Evolutionary conservation across 2,113 vertebrate genomes (phyloP).

Genomic region (Anoura caudifer): DNA sequence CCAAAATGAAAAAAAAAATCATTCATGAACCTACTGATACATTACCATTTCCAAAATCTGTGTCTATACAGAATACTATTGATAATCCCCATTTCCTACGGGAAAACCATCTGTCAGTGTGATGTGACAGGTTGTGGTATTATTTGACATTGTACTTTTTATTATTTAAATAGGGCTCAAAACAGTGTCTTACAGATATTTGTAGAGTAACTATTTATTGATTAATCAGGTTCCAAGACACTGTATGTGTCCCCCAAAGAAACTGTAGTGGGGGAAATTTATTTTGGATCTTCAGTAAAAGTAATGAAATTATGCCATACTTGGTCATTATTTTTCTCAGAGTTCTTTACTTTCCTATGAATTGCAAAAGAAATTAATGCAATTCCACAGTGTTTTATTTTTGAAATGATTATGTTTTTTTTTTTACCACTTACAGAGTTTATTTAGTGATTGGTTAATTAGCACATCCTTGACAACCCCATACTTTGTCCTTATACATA

Average conservation of each 20-base stretch:
- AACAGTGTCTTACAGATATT: neutral
- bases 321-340: conserved; percentile 15
- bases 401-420: conserved; percentile 6
- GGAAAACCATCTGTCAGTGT: neutral
- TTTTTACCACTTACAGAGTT: neutral
- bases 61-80: neutral
- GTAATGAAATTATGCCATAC: neutral
- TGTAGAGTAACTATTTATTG: neutral
- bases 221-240: conserved; percentile 1
- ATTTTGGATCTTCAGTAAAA: neutral
- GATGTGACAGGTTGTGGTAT: neutral
- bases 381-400: neutral
- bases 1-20: neutral
- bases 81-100: neutral
- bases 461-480: neutral
- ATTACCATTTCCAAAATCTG: conserved; percentile 4
- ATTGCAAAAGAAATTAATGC: neutral
- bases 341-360: neutral
- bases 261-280: neutral
- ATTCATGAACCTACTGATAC: neutral
- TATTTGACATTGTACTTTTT: neutral
- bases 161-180: neutral
- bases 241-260: neutral
- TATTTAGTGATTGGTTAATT: conserved; percentile 3
- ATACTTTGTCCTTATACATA: neutral